These are phyloP conservation scores for Mythimna ferrago DNA, from an alignment of 2,888 invertebrate species.

Conservation along the genomic window DNA sequence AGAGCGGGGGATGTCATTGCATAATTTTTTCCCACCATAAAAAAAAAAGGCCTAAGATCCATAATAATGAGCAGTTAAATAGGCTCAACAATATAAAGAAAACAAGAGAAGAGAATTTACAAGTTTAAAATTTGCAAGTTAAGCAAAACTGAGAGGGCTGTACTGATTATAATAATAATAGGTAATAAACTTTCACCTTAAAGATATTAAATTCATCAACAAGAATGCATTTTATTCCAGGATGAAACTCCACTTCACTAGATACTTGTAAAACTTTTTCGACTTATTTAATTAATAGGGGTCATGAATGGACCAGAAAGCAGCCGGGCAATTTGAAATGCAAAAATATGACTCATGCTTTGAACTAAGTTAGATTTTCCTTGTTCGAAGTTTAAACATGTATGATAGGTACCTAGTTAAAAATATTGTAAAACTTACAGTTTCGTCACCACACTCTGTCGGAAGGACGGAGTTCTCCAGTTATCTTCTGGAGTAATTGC, in stretches of 20 bases:
- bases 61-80: too few relatives aligned
- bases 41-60: too few relatives aligned
- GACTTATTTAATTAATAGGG: background rate
- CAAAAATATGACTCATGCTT: conserved; percentile 34
- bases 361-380: conserved; percentile 12
- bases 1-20: too few relatives aligned
- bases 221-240: background rate
- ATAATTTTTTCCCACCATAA: too few relatives aligned
- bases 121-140: too few relatives aligned
- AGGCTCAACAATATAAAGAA: too few relatives aligned
- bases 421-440: conserved; percentile 92
- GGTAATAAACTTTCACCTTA: too few relatives aligned
- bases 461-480: conserved; percentile 95
- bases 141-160: too few relatives aligned
- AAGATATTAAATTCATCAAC: background rate
- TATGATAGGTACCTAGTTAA: background rate
- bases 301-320: conserved; percentile 5
- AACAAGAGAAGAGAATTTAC: too few relatives aligned
- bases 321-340: conserved; percentile 4
- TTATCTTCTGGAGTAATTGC: conserved; percentile 79
- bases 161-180: too few relatives aligned
- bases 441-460: conserved; percentile 96
- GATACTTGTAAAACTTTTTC: background rate
- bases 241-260: background rate
- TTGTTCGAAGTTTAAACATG: background rate